phyloP scores from a whole-genome alignment of 1,140 invertebrate species.

The Cataglyphis hispanica region DNA sequence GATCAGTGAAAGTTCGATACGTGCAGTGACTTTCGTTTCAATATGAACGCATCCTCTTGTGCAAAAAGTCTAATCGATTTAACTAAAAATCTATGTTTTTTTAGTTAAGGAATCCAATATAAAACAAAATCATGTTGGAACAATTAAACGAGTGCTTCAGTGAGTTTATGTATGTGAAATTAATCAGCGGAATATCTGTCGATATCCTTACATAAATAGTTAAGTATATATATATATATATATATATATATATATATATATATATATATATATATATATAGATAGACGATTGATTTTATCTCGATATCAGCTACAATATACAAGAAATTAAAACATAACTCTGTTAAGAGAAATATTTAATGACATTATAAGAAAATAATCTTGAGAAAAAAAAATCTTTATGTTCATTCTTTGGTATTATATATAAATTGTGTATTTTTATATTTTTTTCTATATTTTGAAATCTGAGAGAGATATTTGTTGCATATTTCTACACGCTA shows the following conservation, averaged over 20 bases:
- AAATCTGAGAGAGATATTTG: no score
- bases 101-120: background rate
- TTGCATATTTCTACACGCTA: no score
- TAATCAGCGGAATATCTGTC: background rate
- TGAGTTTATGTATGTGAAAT: background rate
- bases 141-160: constrained; percentile 21
- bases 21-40: background rate
- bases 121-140: constrained; percentile 12
- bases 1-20: constrained; percentile 42
- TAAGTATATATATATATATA: no score
- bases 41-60: constrained; percentile 48
- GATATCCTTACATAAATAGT: background rate
- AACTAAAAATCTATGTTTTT: constrained; percentile 57
- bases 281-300: background rate
- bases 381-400: background rate
- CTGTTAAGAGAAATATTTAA: background rate
- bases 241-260: background rate
- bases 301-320: background rate
- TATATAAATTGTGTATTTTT: no score
- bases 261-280: no score
- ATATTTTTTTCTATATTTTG: no score
- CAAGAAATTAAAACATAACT: background rate
- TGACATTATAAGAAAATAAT: background rate
- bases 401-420: no score
- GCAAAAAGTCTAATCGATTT: constrained; percentile 66